phyloP scores from a whole-genome alignment of 2,888 invertebrate genomes.

The Heterodera filipjevi region DNA sequence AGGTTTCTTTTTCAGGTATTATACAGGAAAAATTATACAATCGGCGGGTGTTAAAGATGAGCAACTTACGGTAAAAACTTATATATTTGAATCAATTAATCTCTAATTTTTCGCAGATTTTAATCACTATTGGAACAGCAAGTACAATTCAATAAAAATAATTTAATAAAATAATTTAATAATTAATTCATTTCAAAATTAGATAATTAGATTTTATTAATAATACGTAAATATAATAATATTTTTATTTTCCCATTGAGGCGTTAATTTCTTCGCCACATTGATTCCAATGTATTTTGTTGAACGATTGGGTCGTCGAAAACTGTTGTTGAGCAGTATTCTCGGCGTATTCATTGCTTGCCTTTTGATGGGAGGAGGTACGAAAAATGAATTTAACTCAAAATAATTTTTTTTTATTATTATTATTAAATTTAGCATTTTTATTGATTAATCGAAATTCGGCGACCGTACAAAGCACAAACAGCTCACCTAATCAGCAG shows the following conservation, averaged over 20 bases:
- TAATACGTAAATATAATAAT: too few species aligned
- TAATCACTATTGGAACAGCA: conserved; percentile 49
- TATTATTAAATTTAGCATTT: conserved; percentile 20
- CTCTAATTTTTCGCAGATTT: conserved; percentile 37
- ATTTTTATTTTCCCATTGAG: not conserved
- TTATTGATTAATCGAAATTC: conserved; percentile 27
- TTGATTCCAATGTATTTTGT: conserved; percentile 50
- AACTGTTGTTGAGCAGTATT: conserved; percentile 51
- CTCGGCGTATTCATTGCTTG: conserved; percentile 55
- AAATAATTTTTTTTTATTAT: not conserved
- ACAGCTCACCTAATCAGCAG: not conserved
- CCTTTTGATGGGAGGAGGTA: conserved; percentile 53
- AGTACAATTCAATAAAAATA: not conserved
- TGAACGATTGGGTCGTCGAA: conserved; percentile 54
- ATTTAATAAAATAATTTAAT: not conserved
- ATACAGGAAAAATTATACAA: conserved; percentile 57
- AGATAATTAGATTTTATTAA: not conserved
- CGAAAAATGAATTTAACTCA: not conserved
- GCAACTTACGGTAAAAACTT: conserved; percentile 44
- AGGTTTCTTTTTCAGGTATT: conserved; percentile 41
- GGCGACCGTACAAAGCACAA: not conserved
- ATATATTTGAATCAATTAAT: not conserved
- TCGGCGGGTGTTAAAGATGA: conserved; percentile 57
- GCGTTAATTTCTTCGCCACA: conserved; percentile 52
- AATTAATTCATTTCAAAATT: not conserved